Base-by-base conservation (phyloP, 2,797 vertebrate genomes). In the Tenualosa thibaudeaui region DNA sequence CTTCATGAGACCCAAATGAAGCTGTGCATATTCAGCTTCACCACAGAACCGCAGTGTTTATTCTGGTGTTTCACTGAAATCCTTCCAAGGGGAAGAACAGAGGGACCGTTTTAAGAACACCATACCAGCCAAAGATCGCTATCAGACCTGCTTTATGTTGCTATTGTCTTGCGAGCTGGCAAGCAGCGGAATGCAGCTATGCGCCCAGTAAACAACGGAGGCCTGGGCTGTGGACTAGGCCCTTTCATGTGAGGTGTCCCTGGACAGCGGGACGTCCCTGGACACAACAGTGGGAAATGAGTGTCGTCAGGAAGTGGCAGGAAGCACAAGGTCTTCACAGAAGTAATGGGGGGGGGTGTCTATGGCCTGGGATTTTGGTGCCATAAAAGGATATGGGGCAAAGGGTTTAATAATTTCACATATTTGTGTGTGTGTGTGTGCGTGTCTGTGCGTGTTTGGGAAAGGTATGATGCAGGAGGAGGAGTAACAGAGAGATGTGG, bases 211-310 rank as follows among this genome's bases (percentile, higher is more conserved):
- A 75, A 75, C 31, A 75, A 43, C 24, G 3, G 62, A 68, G 31
- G 56, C 56, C 19, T 3, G 46, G 60, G 60, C 60, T 58, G 53
- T 58, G 81, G 19, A 24, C n/a, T 90, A 89, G 87, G 84, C 84
- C 71, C 89, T 92, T 94, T 93, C 89, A 93, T 86, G 84, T 85
- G 86, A 92, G 90, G 78, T 88, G 89, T 78, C 89, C 84, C 60
- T 50, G 85, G 81, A 65, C 86, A 86, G 87, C 87, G 83, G 84
- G 85, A 84, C 82, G 85, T 84, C 88, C 86, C 26, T 40, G 26
- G 82, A 90, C 86, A 93, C 91, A 93, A 92, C 91, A 91, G 93
- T 88, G 78, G 91, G 91, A 93, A 92, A 91, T 88, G 87, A 92
- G 85, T 81, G 84, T 85, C 83, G 83, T 82, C 87, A 89, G 90